These are phyloP conservation scores for Oedothorax gibbosus DNA, from an alignment of 1,140 invertebrate genomes.

Conservation along the genomic window DNA sequence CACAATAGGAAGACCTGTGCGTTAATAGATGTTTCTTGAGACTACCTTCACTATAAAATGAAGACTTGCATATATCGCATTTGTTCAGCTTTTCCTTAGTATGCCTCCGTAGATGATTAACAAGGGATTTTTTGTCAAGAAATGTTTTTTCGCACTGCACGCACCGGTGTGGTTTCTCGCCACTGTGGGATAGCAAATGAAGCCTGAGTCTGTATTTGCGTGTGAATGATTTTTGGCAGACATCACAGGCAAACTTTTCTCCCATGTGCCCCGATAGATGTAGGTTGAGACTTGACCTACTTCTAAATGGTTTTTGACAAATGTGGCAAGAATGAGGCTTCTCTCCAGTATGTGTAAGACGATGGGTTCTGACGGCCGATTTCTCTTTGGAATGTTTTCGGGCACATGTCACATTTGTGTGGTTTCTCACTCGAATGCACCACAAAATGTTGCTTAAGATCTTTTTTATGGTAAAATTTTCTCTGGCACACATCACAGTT, in stretches of 20 bases:
- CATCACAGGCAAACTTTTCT: slow-evolving; percentile 81
- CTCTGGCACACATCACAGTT: too few relatives aligned
- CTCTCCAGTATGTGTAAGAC: too few relatives aligned
- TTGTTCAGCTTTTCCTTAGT: slow-evolving; percentile 96
- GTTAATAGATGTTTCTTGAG: slow-evolving; percentile 52
- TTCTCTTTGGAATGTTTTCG: too few relatives aligned
- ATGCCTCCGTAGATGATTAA: slow-evolving; percentile 86
- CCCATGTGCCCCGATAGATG: slow-evolving; percentile 82
- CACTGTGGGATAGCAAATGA: slow-evolving; percentile 61
- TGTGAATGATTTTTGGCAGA: slow-evolving; percentile 64
- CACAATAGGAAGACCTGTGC: neutral
- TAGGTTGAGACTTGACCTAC: slow-evolving; percentile 5
- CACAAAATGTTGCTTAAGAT: too few relatives aligned
- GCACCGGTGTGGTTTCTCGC: slow-evolving; percentile 63
- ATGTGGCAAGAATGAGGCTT: too few relatives aligned
- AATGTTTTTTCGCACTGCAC: slow-evolving; percentile 1
- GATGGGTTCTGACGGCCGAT: too few relatives aligned
- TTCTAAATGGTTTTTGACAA: slow-evolving; percentile 18
- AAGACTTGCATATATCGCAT: slow-evolving; percentile 64
- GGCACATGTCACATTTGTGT: too few relatives aligned
- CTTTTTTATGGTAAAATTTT: too few relatives aligned
- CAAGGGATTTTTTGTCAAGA: slow-evolving; percentile 70
- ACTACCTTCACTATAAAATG: slow-evolving; percentile 78
- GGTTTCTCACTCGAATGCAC: too few relatives aligned
- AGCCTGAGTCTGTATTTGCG: slow-evolving; percentile 67